These are phyloP conservation scores for Belonocnema kinseyi DNA, from an alignment of 1,140 invertebrate genomes.

Conservation along the genomic window DNA sequence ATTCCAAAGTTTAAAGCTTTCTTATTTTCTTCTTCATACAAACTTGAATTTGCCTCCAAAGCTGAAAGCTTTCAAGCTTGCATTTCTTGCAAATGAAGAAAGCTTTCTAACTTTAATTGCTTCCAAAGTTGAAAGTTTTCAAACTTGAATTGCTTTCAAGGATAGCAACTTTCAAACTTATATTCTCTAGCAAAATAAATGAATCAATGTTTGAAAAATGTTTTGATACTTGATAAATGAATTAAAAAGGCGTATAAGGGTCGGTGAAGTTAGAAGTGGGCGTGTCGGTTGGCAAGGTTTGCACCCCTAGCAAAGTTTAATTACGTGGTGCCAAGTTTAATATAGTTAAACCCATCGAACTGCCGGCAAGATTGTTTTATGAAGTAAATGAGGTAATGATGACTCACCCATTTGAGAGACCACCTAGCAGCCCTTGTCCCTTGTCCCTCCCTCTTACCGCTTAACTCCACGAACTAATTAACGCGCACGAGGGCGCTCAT, in stretches of 20 bases:
- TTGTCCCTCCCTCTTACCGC: constrained; percentile 39
- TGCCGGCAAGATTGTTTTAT: constrained; percentile 70
- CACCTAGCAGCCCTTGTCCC: constrained; percentile 63
- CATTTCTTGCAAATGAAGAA: too few relatives aligned
- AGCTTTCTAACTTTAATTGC: too few relatives aligned
- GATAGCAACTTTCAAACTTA: too few relatives aligned
- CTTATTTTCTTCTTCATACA: too few relatives aligned
- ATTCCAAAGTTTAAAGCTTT: too few relatives aligned
- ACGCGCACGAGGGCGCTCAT: constrained; percentile 49
- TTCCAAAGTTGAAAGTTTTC: too few relatives aligned
- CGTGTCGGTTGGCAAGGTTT: constrained; percentile 20
- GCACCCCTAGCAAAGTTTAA: constrained; percentile 59
- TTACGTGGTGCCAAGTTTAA: constrained; percentile 70
- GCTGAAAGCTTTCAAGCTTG: too few relatives aligned
- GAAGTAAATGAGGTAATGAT: constrained; percentile 74
- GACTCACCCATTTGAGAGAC: constrained; percentile 69
- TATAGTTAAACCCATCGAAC: constrained; percentile 68
- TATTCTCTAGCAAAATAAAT: too few relatives aligned
- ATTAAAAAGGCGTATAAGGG: background rate
- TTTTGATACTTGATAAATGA: constrained; percentile 43
- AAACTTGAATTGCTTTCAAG: too few relatives aligned
- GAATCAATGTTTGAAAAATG: constrained; percentile 42
- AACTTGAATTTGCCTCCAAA: too few relatives aligned
- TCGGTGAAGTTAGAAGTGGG: background rate
- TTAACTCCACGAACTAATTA: constrained; percentile 57